phyloP scores from a whole-genome alignment of 35 echinoderm and acorn worm genomes.

The Holothuria glaberrima region DNA sequence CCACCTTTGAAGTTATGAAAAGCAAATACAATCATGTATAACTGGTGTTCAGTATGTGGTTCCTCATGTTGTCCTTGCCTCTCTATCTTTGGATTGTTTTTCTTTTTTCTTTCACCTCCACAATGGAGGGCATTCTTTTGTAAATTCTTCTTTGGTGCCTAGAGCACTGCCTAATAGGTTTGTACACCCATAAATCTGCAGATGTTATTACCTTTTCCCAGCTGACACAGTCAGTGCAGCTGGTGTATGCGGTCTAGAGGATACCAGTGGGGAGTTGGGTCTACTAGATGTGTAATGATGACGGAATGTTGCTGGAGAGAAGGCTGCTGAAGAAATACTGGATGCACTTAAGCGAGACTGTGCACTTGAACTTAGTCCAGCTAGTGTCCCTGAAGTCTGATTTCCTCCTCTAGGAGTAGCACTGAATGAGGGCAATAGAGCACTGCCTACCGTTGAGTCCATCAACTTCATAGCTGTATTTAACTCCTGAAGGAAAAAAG shows the following conservation, averaged over 20 bases:
- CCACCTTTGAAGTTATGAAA: too few species aligned
- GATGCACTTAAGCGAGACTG: constrained; percentile 85
- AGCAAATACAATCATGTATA: too few species aligned
- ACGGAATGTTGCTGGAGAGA: constrained; percentile 57
- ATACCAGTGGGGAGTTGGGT: constrained; percentile 66
- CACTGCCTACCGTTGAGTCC: constrained; percentile 41
- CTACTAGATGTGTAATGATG: constrained; percentile 65
- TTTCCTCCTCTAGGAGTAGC: constrained; percentile 69
- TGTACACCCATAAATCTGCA: too few species aligned
- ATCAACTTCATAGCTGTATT: constrained; percentile 70
- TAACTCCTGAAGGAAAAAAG: constrained; percentile 59
- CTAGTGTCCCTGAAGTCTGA: constrained; percentile 73
- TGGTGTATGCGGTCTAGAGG: constrained; percentile 84
- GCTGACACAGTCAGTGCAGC: constrained; percentile 69
- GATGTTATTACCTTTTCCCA: neutral
- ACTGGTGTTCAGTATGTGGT: too few species aligned
- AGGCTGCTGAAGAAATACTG: constrained; percentile 65
- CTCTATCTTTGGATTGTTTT: too few species aligned
- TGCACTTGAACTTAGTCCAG: constrained; percentile 83
- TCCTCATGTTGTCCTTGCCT: too few species aligned
- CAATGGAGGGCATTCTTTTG: too few species aligned
- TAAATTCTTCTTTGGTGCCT: too few species aligned
- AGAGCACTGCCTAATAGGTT: too few species aligned
- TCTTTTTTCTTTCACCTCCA: too few species aligned
- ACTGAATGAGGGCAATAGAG: constrained; percentile 48